Percentiles rank a stretch among this genome's conserved stretches.
Evolutionary conservation across 2,113 vertebrate species (phyloP).

Genomic region (human (Homo sapiens)): DNA sequence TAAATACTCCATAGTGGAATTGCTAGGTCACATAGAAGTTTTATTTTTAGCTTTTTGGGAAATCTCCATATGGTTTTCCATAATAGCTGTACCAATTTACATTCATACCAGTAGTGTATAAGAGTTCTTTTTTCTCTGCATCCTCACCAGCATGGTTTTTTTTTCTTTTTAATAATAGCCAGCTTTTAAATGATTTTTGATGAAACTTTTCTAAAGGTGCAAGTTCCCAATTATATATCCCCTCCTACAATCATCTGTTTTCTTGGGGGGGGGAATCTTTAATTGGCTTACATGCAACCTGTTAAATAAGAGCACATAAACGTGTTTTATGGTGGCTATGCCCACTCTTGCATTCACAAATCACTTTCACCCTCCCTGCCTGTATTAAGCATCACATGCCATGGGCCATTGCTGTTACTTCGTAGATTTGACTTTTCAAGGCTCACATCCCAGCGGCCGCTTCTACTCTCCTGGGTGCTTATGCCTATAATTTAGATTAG

Average conservation of each 20-base stretch:
- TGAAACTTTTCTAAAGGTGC: background rate
- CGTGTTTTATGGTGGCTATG: slow-evolving; percentile 38
- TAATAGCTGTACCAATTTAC: background rate
- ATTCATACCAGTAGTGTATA: background rate
- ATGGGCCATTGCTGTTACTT: slow-evolving; percentile 60
- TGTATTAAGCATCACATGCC: slow-evolving; percentile 35
- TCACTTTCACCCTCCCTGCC: slow-evolving; percentile 34
- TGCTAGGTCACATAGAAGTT: background rate
- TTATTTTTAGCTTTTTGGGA: background rate
- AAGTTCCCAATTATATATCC: background rate
- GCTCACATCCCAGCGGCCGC: background rate
- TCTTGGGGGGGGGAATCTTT: background rate
- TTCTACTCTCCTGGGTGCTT: slow-evolving; percentile 21
- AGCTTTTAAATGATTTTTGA: background rate
- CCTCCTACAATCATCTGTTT: background rate
- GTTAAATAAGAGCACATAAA: background rate
- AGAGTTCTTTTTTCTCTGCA: background rate
- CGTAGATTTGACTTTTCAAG: slow-evolving; percentile 67
- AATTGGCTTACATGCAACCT: background rate
- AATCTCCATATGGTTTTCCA: background rate
- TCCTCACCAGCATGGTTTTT: background rate
- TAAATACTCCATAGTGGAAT: background rate
- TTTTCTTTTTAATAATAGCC: background rate
- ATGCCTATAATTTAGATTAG: slow-evolving; percentile 61
- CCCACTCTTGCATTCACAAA: slow-evolving; percentile 40